Conservation (phyloP, 2,888 invertebrate genomes). For the Adineta ricciae region DNA sequence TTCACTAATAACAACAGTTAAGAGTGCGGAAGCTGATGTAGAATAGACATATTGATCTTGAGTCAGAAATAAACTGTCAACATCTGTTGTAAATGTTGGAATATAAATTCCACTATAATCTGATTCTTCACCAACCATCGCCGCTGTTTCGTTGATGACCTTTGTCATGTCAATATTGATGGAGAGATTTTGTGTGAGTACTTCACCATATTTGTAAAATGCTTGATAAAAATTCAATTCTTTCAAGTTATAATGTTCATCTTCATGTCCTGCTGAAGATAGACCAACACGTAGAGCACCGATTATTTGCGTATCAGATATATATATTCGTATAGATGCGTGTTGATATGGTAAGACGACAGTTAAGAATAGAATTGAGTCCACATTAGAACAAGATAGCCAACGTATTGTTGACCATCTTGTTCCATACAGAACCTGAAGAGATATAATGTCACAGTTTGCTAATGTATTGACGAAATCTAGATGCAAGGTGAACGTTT, state of each 20-base stretch:
- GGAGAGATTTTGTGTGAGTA: not conserved
- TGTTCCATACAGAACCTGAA: not conserved
- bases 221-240: not conserved
- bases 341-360: not conserved
- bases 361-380: not conserved
- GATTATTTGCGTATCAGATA: not conserved
- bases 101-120: not conserved
- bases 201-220: not conserved
- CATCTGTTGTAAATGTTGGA: not conserved
- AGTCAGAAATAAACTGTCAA: not conserved
- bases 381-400: not conserved
- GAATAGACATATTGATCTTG: not conserved
- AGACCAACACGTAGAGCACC: not conserved
- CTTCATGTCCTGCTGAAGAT: not conserved
- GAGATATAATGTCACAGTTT: not conserved
- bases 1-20: not conserved
- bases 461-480: not conserved
- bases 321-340: not conserved
- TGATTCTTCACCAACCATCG: not conserved
- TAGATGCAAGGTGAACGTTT: not conserved
- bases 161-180: not conserved
- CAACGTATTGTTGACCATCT: not conserved
- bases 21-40: not conserved
- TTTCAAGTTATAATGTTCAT: not conserved
- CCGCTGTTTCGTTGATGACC: not conserved